phyloP scores from a whole-genome alignment of 1,140 invertebrate genomes.

The Oreohelix idahoensis region DNA sequence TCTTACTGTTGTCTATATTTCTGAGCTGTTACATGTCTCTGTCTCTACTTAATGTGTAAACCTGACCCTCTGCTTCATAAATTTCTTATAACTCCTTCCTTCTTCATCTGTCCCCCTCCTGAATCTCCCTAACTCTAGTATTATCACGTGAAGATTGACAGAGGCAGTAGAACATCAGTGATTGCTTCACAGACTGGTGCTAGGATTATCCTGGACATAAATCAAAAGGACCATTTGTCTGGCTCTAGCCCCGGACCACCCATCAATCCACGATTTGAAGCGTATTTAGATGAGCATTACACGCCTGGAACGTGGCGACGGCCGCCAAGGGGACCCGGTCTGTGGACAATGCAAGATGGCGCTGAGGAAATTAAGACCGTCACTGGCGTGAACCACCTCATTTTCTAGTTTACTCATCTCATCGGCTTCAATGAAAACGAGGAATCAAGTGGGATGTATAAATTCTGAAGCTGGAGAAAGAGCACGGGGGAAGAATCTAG shows the following conservation, averaged over 20 bases:
- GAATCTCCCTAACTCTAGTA: not conserved
- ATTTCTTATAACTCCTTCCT: not conserved
- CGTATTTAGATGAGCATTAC: slow-evolving; percentile 40
- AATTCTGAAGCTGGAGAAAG: slow-evolving; percentile 6
- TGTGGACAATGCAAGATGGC: not conserved
- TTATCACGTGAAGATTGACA: not conserved
- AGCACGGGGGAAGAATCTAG: not conserved
- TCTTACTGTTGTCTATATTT: too few species aligned
- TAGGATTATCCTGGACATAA: slow-evolving; percentile 31
- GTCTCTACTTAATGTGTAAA: too few species aligned
- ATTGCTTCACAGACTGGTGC: not conserved
- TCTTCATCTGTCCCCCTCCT: not conserved
- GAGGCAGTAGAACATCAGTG: not conserved
- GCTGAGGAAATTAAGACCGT: not conserved
- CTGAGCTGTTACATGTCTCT: too few species aligned
- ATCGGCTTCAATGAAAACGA: not conserved
- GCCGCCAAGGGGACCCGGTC: not conserved
- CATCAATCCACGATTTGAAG: slow-evolving; percentile 39
- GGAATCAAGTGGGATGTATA: slow-evolving; percentile 16
- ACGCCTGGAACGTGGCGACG: slow-evolving; percentile 1
- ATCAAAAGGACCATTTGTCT: slow-evolving; percentile 41
- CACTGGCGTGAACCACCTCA: slow-evolving; percentile 13
- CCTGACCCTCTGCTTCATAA: too few species aligned
- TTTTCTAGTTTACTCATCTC: slow-evolving; percentile 26
- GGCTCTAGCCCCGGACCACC: not conserved